A percentile compares a stretch with the other conserved stretches of the same genome.
phyloP scores from a whole-genome alignment of 2,113 vertebrate genomes.

The Aspidoscelis tigris region DNA sequence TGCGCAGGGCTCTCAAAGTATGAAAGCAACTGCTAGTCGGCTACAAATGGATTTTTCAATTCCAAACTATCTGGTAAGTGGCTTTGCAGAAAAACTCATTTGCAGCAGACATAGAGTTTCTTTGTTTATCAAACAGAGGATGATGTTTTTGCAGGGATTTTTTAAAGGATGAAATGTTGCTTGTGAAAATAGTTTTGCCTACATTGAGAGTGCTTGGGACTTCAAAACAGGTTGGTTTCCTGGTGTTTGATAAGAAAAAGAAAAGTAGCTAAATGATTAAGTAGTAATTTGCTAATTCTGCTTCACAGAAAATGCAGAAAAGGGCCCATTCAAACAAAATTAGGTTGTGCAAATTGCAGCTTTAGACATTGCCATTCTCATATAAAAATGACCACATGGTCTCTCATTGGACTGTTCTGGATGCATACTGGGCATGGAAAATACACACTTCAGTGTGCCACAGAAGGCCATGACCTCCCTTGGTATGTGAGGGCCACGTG shows the following conservation, averaged over 20 bases:
- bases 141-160: neutral
- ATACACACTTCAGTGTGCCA: too few relatives aligned
- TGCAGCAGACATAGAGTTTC: neutral
- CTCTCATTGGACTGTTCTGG: too few relatives aligned
- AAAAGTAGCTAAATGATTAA: neutral
- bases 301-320: neutral
- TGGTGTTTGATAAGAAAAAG: neutral
- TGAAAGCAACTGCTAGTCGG: conserved; percentile 2
- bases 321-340: conserved; percentile 10
- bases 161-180: conserved; percentile 1
- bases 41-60: conserved; percentile 24
- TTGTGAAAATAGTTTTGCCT: neutral
- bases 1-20: neutral
- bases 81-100: neutral
- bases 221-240: neutral
- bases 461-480: too few relatives aligned
- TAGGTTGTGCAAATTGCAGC: accelerated
- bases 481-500: too few relatives aligned
- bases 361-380: neutral
- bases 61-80: neutral
- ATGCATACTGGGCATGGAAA: too few relatives aligned
- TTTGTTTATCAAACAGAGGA: conserved; percentile 32
- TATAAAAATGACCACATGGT: too few relatives aligned
- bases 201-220: neutral
- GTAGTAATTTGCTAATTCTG: neutral